Evolutionary conservation across 2,113 vertebrate species (phyloP), one percentile per base, ranked within the genome.

Genomic region (Aphyosemion australe): DNA sequence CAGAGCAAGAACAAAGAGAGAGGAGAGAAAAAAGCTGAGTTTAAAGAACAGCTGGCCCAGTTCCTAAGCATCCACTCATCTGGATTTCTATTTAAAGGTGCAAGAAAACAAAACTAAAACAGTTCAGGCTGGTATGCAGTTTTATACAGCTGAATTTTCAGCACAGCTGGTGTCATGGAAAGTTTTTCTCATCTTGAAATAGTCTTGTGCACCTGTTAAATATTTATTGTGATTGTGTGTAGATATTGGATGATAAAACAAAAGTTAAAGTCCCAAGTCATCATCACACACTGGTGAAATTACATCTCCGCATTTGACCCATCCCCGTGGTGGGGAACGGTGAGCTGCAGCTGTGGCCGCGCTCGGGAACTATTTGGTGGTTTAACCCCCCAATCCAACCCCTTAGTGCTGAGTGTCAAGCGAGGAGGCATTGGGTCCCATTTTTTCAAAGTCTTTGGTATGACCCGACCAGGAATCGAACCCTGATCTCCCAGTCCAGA

Each of bases 1-100:
- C 51, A 54, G n/a, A 73, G 16, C 49, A 31, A 62, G 45, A 55
- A 58, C 65, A 11, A 5, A 18, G 32, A 26, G 13, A 51, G 61
- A 42, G 34, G 34, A 8, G 34, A 10, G 34, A 72, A 62, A 65
- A 41, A 14, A 60, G 60, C 34, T 52, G 31, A 57, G 57, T 18
- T 21, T 51, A 2, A 42, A 69, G 12, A 49, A 61, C 10, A 76
- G 37, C 8, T 1, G 6, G 42, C 11, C 47, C 31, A 12, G 66
- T 59, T 71, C 7, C 42, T 14, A 20, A 5, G 6, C 3, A 14
- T 21, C 8, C 8, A 53, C 1, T 6, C 19, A 57, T 19, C 48
- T 16, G 10, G 4, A 49, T 63, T 32, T 14, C 21, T 8, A 56
- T 59, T 51, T 45, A 61, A 54, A 60, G 2, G 43, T 37, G 18